These are phyloP conservation scores for Phocides pigmalion DNA, from an alignment of 1,140 invertebrate genomes.

Conservation along the genomic window DNA sequence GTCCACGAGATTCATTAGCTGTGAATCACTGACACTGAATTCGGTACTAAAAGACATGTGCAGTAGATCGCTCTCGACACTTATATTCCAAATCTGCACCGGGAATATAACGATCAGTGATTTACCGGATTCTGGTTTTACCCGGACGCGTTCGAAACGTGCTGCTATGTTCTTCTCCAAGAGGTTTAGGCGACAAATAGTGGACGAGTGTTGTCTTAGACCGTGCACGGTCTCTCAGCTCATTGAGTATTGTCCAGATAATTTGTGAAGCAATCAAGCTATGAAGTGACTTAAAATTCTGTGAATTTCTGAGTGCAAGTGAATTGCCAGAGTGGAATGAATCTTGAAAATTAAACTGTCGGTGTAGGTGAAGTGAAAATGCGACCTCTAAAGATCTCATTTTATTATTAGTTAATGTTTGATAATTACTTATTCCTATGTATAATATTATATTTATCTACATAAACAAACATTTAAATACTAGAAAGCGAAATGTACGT, in stretches of 20 bases:
- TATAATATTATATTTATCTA: no score
- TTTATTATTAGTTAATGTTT: conserved; percentile 13
- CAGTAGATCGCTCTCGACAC: conserved; percentile 51
- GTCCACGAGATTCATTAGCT: conserved; percentile 49
- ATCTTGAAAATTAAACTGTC: conserved; percentile 21
- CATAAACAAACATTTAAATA: no score
- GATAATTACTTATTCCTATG: background rate
- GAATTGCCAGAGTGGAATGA: conserved; percentile 15
- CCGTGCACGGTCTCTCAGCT: conserved; percentile 64
- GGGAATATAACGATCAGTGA: conserved; percentile 50
- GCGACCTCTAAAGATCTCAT: conserved; percentile 31
- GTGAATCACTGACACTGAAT: conserved; percentile 54
- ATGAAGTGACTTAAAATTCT: background rate
- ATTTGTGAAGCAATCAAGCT: conserved; percentile 51
- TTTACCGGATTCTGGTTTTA: conserved; percentile 41
- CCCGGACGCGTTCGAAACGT: conserved; percentile 49
- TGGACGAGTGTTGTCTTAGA: conserved; percentile 60
- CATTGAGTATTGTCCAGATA: conserved; percentile 67
- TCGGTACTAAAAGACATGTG: conserved; percentile 58
- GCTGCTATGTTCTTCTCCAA: conserved; percentile 47
- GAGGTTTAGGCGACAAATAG: conserved; percentile 53
- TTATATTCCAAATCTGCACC: conserved; percentile 59
- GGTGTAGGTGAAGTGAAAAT: conserved; percentile 14
- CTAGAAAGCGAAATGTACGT: no score
- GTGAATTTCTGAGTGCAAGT: conserved; percentile 21